A percentile compares a stretch with the other conserved stretches of the same genome.
Evolutionary conservation across 2,888 invertebrate species (phyloP).

Genomic region (Eristalinus aeneus): DNA sequence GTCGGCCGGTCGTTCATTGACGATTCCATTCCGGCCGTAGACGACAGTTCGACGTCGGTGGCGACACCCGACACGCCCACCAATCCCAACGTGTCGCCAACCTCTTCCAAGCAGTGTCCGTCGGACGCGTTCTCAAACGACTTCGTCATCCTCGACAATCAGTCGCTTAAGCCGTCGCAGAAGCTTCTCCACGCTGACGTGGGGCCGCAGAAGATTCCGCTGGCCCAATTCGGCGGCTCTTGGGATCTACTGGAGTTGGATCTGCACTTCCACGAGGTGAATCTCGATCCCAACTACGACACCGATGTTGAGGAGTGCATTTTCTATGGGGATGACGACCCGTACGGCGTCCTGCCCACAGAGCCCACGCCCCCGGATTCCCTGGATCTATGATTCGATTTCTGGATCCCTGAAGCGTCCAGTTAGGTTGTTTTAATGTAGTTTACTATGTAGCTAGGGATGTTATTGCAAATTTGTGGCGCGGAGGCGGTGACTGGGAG

Average conservation of each 20-base stretch:
- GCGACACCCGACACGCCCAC: slow-evolving; percentile 86
- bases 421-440: not conserved
- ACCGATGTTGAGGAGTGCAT: slow-evolving; percentile 84
- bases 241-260: slow-evolving; percentile 85
- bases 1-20: slow-evolving; percentile 80
- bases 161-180: slow-evolving; percentile 72
- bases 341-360: slow-evolving; percentile 83
- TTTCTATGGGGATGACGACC: slow-evolving; percentile 83
- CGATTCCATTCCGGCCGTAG: slow-evolving; percentile 73
- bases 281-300: slow-evolving; percentile 84
- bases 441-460: not conserved
- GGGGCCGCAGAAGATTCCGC: slow-evolving; percentile 73
- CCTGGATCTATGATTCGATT: slow-evolving; percentile 81
- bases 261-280: slow-evolving; percentile 84
- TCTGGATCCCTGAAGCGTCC: slow-evolving; percentile 72
- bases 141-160: slow-evolving; percentile 81
- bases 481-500: no score
- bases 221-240: slow-evolving; percentile 82
- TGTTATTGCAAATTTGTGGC: not conserved
- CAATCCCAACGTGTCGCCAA: slow-evolving; percentile 83
- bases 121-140: slow-evolving; percentile 85
- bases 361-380: slow-evolving; percentile 83
- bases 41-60: slow-evolving; percentile 74
- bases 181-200: slow-evolving; percentile 28
- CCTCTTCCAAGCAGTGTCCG: slow-evolving; percentile 77